phyloP scores from a whole-genome alignment of 2,113 vertebrate species.

The Pleuronectes platessa region DNA sequence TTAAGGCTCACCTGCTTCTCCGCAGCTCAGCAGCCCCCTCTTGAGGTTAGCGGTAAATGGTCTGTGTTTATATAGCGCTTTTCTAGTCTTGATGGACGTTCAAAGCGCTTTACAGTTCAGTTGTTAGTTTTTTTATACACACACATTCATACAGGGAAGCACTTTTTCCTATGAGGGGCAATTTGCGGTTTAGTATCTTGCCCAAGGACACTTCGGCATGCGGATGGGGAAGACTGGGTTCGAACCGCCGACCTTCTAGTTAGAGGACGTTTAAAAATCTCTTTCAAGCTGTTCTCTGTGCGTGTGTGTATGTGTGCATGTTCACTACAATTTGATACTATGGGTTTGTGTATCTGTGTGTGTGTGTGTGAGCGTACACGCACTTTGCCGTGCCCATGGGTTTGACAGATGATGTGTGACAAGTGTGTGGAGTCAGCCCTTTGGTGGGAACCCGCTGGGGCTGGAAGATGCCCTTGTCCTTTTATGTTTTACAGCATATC shows the following conservation, averaged over 20 bases:
- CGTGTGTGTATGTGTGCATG: constrained; percentile 1
- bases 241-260: too few relatives aligned
- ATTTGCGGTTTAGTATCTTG: too few relatives aligned
- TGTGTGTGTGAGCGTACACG: constrained; percentile 1
- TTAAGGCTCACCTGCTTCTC: constrained; percentile 46
- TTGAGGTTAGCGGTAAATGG: constrained; percentile 28
- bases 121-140: too few relatives aligned
- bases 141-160: too few relatives aligned
- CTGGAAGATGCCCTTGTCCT: constrained; percentile 74
- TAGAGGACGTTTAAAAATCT: background rate
- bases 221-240: too few relatives aligned
- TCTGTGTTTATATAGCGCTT: too few relatives aligned
- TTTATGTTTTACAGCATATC: constrained; percentile 71
- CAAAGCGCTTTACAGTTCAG: too few relatives aligned
- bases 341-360: background rate
- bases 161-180: too few relatives aligned
- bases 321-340: constrained; percentile 1
- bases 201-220: too few relatives aligned
- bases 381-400: constrained; percentile 32
- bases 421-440: constrained; percentile 79
- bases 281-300: constrained; percentile 6
- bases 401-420: constrained; percentile 78
- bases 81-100: too few relatives aligned
- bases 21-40: constrained; percentile 58
- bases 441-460: constrained; percentile 72